A percentile compares a stretch with the other conserved stretches of the same genome.
Evolutionary conservation across 1,140 invertebrate genomes (phyloP).

Genomic region (Hermatobates lingyangjiaoensis): DNA sequence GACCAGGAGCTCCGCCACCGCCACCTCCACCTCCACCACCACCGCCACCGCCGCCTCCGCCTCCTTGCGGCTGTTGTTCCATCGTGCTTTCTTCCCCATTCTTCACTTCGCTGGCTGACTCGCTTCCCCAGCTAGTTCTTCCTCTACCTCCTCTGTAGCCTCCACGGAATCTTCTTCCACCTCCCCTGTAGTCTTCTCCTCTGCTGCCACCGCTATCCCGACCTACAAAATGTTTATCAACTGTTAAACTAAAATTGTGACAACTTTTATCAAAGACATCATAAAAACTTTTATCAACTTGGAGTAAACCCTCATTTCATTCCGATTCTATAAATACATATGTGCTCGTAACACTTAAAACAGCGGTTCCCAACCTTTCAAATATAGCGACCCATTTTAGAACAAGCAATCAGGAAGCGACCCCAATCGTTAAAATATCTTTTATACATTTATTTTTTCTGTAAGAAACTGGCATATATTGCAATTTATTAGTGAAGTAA

Average conservation of each 20-base stretch:
- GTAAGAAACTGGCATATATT: too few relatives aligned
- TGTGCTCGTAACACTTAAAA: not conserved
- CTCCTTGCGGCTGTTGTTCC: not conserved
- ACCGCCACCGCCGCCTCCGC: not conserved
- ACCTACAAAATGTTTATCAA: constrained; percentile 16
- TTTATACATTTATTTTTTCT: too few relatives aligned
- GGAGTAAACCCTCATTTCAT: not conserved
- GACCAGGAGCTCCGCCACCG: not conserved
- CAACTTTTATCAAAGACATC: constrained; percentile 8
- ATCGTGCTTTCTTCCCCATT: not conserved
- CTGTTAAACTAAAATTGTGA: constrained; percentile 13
- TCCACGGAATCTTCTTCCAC: constrained; percentile 22
- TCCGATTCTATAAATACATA: not conserved
- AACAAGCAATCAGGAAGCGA: too few relatives aligned
- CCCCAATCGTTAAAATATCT: too few relatives aligned
- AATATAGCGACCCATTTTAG: too few relatives aligned
- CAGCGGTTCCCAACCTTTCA: not conserved
- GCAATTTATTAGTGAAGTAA: too few relatives aligned
- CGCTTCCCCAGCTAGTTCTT: not conserved
- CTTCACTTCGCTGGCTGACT: not conserved
- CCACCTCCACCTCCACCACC: constrained; percentile 2
- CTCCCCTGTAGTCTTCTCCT: constrained; percentile 22
- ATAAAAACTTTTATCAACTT: not conserved
- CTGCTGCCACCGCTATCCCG: constrained; percentile 16
- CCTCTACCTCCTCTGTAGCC: constrained; percentile 17